Evolutionary conservation across 1,140 invertebrate genomes (phyloP).

Genomic region (Trinorchestia longiramus): DNA sequence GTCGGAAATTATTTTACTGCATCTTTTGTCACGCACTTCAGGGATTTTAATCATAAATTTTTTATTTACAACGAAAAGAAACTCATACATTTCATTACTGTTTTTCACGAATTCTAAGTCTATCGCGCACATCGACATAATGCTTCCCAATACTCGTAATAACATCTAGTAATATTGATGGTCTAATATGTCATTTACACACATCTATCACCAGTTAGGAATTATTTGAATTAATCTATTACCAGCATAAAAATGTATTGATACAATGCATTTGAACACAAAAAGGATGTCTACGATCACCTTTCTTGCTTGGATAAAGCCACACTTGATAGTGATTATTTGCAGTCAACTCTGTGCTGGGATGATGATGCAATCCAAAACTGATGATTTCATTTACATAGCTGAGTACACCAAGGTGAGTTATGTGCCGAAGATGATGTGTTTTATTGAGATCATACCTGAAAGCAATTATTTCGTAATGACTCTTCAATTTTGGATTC

Average conservation of each 20-base stretch:
- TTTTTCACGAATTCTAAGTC: background rate
- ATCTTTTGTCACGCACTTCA: too few species aligned
- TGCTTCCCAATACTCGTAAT: background rate
- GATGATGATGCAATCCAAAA: background rate
- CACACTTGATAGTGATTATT: background rate
- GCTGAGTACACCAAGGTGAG: background rate
- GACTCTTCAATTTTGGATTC: background rate
- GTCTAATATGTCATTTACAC: background rate
- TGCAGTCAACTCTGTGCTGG: background rate
- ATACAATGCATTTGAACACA: background rate
- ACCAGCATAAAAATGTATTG: background rate
- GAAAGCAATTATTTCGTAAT: background rate
- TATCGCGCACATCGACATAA: background rate
- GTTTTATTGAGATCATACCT: background rate
- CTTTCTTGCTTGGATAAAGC: background rate
- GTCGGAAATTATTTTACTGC: too few species aligned
- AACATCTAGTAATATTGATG: background rate
- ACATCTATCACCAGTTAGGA: background rate
- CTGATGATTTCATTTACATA: background rate
- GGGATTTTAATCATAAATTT: too few species aligned
- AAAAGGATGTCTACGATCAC: background rate
- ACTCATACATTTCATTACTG: too few species aligned
- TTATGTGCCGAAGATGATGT: background rate
- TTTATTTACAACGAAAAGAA: too few species aligned
- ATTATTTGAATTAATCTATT: background rate